phyloP scores from a whole-genome alignment of 2,797 vertebrate species.

The Apogon hyalosoma region DNA sequence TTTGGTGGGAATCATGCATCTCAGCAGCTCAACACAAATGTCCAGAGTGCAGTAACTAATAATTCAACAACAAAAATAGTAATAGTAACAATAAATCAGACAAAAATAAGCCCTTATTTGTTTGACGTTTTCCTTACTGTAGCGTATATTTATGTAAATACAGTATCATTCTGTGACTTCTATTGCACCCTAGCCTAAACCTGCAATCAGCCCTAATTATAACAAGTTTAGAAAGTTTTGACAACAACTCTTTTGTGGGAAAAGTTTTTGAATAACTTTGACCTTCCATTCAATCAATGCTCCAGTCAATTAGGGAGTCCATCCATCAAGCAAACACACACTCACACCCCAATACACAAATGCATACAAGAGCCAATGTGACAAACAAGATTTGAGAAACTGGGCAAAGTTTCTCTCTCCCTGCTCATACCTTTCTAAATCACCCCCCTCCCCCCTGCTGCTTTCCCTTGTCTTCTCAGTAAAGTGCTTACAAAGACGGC shows the following conservation, averaged over 20 bases:
- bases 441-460: constrained; percentile 11
- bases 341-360: constrained; percentile 1
- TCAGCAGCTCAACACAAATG: no score
- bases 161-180: no score
- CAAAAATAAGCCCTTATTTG: no score
- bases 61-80: no score
- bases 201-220: not conserved
- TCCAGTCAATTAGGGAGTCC: constrained; percentile 9
- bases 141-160: no score
- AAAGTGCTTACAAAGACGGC: constrained; percentile 77
- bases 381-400: constrained; percentile 32
- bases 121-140: no score
- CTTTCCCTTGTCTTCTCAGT: constrained; percentile 54
- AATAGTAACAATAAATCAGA: no score
- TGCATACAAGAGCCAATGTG: constrained; percentile 23
- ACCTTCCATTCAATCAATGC: constrained; percentile 8
- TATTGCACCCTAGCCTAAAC: not conserved
- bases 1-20: no score
- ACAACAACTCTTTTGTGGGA: not conserved
- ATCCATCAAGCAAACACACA: constrained; percentile 22
- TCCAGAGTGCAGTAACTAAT: no score
- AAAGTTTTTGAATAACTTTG: constrained; percentile 12
- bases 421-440: constrained; percentile 37
- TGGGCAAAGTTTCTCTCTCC: constrained; percentile 10
- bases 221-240: constrained; percentile 2